Evolutionary conservation across 2,888 invertebrate genomes (phyloP).

Genomic region (Eupeodes luniger): DNA sequence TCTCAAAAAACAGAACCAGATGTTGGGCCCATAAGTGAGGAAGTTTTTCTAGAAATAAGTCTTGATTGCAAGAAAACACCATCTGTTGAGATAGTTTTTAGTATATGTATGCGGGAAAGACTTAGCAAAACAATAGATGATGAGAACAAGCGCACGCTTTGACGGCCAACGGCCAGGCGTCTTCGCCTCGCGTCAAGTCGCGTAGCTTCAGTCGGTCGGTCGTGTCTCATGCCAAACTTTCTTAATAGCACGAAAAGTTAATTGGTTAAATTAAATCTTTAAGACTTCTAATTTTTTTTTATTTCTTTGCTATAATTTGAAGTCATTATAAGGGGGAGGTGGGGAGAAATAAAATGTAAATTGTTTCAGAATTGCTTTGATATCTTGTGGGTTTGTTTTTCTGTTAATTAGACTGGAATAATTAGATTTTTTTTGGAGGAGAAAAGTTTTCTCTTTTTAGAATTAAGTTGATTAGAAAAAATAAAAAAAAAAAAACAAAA

Average conservation of each 20-base stretch:
- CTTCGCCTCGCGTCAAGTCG: neutral
- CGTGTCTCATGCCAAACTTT: neutral
- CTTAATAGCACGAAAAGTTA: constrained; percentile 11
- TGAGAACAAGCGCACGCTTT: no score
- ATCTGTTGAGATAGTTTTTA: neutral
- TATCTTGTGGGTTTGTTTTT: neutral
- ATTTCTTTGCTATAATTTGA: neutral
- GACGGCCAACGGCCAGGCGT: no score
- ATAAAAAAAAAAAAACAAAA: neutral
- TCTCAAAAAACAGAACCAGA: neutral
- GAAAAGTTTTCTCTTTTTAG: neutral
- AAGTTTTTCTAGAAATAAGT: neutral
- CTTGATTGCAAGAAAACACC: neutral
- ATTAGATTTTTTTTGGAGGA: neutral
- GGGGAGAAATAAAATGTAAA: neutral
- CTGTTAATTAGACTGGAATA: constrained; percentile 1
- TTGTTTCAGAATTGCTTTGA: constrained; percentile 4
- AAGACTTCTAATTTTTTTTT: neutral
- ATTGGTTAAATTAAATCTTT: constrained; percentile 26
- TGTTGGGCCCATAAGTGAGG: constrained; percentile 7
- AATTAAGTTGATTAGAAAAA: neutral
- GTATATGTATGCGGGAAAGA: neutral
- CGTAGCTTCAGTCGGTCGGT: neutral
- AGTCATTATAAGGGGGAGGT: no score
- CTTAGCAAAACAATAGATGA: constrained; percentile 11